Evolutionary conservation across 2,888 invertebrate genomes (phyloP).

Genomic region (Eilema depressum): DNA sequence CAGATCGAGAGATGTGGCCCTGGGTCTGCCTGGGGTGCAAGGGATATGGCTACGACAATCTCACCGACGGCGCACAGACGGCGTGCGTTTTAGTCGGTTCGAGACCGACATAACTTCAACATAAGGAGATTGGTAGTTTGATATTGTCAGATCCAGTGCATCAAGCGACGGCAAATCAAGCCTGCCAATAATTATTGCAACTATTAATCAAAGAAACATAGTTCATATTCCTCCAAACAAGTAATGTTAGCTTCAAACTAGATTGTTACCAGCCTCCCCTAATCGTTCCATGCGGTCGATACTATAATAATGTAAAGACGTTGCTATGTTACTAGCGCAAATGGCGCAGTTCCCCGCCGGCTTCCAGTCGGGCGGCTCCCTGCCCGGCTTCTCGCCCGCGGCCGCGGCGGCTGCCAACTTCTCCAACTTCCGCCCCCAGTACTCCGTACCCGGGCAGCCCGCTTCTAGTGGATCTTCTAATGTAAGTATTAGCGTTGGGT

Average conservation of each 20-base stretch:
- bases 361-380: slow-evolving; percentile 90
- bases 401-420: slow-evolving; percentile 94
- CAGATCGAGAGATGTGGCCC: too few species aligned
- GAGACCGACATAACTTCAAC: too few species aligned
- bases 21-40: too few species aligned
- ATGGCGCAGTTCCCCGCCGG: slow-evolving; percentile 95
- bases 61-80: too few species aligned
- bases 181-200: neutral
- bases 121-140: too few species aligned
- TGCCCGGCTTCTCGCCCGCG: slow-evolving; percentile 89
- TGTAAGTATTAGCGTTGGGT: slow-evolving; percentile 59
- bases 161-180: too few species aligned
- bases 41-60: too few species aligned
- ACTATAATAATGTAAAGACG: slow-evolving; percentile 20
- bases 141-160: too few species aligned
- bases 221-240: neutral
- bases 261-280: slow-evolving; percentile 1
- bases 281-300: slow-evolving; percentile 1
- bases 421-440: slow-evolving; percentile 96
- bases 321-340: slow-evolving; percentile 85
- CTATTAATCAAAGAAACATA: neutral
- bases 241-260: neutral
- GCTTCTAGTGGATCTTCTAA: slow-evolving; percentile 73
- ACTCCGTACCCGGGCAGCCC: slow-evolving; percentile 87
- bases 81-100: too few species aligned